Conservation (phyloP, 2,113 vertebrate species). For the Climacteris rufus region DNA sequence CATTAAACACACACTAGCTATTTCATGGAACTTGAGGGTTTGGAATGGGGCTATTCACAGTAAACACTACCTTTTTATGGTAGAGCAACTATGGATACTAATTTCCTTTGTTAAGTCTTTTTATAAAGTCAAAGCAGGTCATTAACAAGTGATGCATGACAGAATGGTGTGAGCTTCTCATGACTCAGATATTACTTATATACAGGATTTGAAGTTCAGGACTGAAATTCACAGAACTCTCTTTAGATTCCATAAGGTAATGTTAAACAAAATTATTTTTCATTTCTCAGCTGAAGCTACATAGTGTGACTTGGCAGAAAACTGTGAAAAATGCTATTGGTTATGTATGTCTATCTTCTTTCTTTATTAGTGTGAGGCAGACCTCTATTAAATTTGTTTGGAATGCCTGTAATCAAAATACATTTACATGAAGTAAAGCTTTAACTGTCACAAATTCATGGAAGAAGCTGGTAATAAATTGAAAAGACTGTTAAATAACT, state of each 20-base stretch:
- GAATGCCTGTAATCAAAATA: background rate
- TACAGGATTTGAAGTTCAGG: conserved; percentile 12
- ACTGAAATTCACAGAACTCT: conserved; percentile 32
- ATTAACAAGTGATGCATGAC: background rate
- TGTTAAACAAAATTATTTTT: background rate
- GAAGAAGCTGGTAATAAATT: background rate
- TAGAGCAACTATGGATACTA: background rate
- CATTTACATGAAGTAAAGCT: background rate
- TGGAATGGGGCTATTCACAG: background rate
- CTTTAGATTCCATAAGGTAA: background rate
- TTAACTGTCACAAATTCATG: background rate
- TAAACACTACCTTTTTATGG: background rate
- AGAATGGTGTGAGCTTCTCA: background rate
- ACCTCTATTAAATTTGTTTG: background rate
- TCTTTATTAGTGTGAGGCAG: conserved; percentile 1
- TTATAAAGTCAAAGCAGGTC: background rate
- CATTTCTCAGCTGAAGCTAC: background rate
- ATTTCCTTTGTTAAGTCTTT: background rate
- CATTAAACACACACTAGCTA: background rate
- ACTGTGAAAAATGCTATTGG: background rate
- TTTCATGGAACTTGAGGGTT: background rate
- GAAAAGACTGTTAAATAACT: background rate
- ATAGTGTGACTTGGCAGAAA: background rate
- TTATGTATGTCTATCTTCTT: background rate
- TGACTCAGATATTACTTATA: background rate